Percentiles rank a stretch among this genome's conserved stretches.
Evolutionary conservation across 2,797 vertebrate species (phyloP).

Genomic region (Tragelaphus eurycerus): DNA sequence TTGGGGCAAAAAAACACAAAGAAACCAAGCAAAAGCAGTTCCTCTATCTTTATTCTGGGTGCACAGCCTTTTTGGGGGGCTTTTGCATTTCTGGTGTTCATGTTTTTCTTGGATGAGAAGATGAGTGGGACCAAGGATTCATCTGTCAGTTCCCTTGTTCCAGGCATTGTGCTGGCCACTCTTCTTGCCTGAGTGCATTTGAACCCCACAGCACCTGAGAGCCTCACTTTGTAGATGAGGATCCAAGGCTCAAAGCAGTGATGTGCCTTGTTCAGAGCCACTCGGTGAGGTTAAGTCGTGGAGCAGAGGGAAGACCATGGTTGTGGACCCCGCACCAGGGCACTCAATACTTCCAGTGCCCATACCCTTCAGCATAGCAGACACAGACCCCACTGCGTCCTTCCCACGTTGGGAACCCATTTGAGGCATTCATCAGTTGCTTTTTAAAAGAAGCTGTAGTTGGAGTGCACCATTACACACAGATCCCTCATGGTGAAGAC

Average conservation of each 20-base stretch:
- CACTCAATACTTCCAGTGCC: not conserved
- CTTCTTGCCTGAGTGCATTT: not conserved
- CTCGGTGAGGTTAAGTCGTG: not conserved
- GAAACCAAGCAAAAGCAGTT: not conserved
- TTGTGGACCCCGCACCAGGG: too few relatives aligned
- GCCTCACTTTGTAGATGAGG: not conserved
- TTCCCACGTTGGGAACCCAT: too few relatives aligned
- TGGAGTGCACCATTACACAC: not conserved
- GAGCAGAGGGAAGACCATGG: rapidly evolving
- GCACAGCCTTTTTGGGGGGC: not conserved
- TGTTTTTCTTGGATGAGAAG: not conserved
- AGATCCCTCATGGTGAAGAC: not conserved
- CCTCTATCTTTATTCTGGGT: not conserved
- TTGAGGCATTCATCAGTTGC: not conserved
- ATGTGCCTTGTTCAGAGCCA: not conserved
- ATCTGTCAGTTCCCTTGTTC: not conserved
- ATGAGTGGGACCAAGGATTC: not conserved
- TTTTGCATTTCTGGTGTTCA: not conserved
- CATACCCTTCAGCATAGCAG: not conserved
- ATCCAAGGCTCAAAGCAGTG: not conserved
- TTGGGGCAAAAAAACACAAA: not conserved
- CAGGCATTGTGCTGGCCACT: not conserved
- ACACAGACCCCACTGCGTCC: rapidly evolving
- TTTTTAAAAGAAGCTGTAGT: not conserved
- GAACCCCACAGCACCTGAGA: not conserved